A percentile compares a stretch with the other conserved stretches of the same genome.
phyloP scores from a whole-genome alignment of 2,888 invertebrate genomes.

The Carpatolechia fugitivella region DNA sequence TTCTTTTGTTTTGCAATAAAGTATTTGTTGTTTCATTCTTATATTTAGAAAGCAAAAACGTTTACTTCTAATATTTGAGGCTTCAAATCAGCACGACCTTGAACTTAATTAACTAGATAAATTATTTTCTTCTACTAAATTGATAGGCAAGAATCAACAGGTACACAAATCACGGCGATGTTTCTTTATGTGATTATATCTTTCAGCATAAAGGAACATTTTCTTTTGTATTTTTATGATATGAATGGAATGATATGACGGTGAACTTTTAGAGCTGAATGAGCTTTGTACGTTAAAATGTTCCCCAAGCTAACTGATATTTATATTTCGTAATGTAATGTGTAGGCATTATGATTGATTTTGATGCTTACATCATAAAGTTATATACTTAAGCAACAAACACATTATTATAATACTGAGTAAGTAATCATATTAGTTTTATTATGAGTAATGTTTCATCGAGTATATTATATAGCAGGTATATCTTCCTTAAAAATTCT shows the following conservation, averaged over 20 bases:
- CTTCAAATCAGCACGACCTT: background rate
- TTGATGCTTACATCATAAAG: slow-evolving; percentile 25
- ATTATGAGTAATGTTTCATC: slow-evolving; percentile 33
- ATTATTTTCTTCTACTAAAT: too few species aligned
- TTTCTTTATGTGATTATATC: slow-evolving; percentile 25
- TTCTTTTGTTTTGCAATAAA: too few species aligned
- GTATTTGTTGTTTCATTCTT: too few species aligned
- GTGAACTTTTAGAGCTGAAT: slow-evolving; percentile 43
- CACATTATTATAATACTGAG: slow-evolving; percentile 42
- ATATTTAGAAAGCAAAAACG: too few species aligned
- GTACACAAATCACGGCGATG: slow-evolving; percentile 16
- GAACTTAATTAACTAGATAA: too few species aligned
- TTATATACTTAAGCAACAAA: slow-evolving; percentile 30
- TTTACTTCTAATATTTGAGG: background rate
- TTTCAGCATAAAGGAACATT: slow-evolving; percentile 33
- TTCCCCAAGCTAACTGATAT: slow-evolving; percentile 10
- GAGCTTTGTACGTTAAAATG: slow-evolving; percentile 24
- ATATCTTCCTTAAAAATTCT: slow-evolving; percentile 40
- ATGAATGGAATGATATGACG: slow-evolving; percentile 75
- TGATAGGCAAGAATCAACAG: slow-evolving; percentile 8
- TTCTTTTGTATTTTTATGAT: slow-evolving; percentile 39
- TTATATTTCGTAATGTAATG: background rate
- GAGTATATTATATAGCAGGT: slow-evolving; percentile 46
- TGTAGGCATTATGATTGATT: slow-evolving; percentile 8
- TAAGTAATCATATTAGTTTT: slow-evolving; percentile 22